phyloP scores from a whole-genome alignment of 2,113 vertebrate genomes.

The Psettodes erumei region DNA sequence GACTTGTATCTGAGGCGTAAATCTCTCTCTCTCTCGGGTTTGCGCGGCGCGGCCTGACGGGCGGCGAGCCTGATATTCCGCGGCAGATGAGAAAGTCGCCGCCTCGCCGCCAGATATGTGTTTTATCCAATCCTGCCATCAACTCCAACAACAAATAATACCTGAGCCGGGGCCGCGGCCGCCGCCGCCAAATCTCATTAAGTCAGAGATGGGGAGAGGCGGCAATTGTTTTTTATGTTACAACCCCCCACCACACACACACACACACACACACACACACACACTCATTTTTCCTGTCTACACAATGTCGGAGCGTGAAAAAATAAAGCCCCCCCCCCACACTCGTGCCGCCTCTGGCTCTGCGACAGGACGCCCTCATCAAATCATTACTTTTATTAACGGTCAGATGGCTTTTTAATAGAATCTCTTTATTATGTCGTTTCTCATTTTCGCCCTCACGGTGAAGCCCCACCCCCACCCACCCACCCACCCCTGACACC shows the following conservation, averaged over 20 bases:
- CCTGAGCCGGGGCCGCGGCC: slow-evolving; percentile 57
- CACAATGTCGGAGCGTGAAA: slow-evolving; percentile 67
- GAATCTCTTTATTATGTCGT: slow-evolving; percentile 83
- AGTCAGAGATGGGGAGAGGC: slow-evolving; percentile 63
- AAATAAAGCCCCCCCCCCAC: slow-evolving; percentile 63
- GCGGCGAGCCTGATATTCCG: slow-evolving; percentile 53
- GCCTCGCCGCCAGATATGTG: slow-evolving; percentile 44
- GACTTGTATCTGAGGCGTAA: not conserved
- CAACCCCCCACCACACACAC: slow-evolving; percentile 18
- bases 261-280: slow-evolving; percentile 17
- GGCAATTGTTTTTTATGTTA: slow-evolving; percentile 77
- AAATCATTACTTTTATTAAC: slow-evolving; percentile 86
- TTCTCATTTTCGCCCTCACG: slow-evolving; percentile 74
- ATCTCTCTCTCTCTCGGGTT: slow-evolving; percentile 10
- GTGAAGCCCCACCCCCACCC: slow-evolving; percentile 59
- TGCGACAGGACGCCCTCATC: slow-evolving; percentile 69
- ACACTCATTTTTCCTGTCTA: slow-evolving; percentile 56
- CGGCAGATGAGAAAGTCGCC: slow-evolving; percentile 56
- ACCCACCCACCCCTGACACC: no score
- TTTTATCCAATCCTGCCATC: slow-evolving; percentile 68
- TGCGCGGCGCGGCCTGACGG: slow-evolving; percentile 37
- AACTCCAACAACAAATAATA: slow-evolving; percentile 74
- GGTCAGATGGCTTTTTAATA: slow-evolving; percentile 86
- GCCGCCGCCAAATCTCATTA: slow-evolving; percentile 78
- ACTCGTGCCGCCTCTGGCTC: slow-evolving; percentile 62